Evolutionary conservation across 2,888 invertebrate species (phyloP), one percentile per base, ranked within the genome.

Genomic region (Folsomia manolachei): DNA sequence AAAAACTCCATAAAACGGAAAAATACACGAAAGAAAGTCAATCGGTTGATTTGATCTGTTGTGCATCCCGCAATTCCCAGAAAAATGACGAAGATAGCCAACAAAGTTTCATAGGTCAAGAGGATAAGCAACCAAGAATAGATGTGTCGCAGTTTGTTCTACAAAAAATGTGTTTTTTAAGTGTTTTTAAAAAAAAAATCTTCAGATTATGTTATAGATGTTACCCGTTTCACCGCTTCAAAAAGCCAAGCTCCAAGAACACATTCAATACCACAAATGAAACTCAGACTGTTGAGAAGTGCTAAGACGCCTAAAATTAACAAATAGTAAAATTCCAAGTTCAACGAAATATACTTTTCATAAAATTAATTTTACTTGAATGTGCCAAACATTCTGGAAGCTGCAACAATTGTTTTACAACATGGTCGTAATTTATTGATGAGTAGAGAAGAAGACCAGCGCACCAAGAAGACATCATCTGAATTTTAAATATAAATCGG

Each of bases 41-140:
- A 66, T 18, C 61, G 24, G 52, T 71, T 70, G 61, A 71, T 52
- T 18, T 61, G 27, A n/a, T 69, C 64, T 0, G 65, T 61, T 18
- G 53, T 64, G 21, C 69, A 65, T 51, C 71, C 74, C 11, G 69
- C 71, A 14, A 74, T 27, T 27, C 71, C 71, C 65, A 74, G 60
- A 19, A 71, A 71, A 24, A 74, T 23, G 27, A 74, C 62, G 23
- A 71, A 66, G 2, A 66, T 61, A 7, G 56, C 39, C 1, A 63
- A 52, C 1, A 74, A 27, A 14, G 60, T n/a, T 7, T 71, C 26
- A 27, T 71, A 74, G 2, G 74, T 74, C 62, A 74, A 25, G 66
- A 71, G 65, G 24, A 71, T 25, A 18, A 69, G 56, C 19, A 74
- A 25, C 74, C 74, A 74, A 65, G 56, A 69, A 1, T 67, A 52